Evolutionary conservation across 1,140 invertebrate genomes (phyloP), one percentile per base, ranked within the genome.

Genomic region (Bombus balteatus): DNA sequence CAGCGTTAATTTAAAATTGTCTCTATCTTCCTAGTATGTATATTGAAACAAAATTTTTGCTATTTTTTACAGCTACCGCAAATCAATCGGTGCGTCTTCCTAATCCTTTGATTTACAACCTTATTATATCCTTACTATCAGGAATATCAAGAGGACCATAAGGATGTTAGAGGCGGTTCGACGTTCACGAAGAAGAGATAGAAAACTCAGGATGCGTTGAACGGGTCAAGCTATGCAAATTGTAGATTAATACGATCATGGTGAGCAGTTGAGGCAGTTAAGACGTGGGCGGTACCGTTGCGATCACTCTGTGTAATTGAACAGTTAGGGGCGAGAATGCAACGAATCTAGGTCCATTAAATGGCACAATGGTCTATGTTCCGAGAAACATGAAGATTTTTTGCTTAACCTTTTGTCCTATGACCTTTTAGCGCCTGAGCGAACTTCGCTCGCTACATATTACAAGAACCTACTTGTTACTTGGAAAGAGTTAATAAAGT

Each of bases 151-250:
- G 12, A n/a, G 12, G 10, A 8, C 6, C 18, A 8, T 3, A n/a
- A 65, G 5, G 1, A 25, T 13, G 34, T 41, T 34, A 12, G 10
- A n/a, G 25, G 18, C 10, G 3, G 73, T 83, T 77, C 32, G 75
- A 76, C 43, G 81, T 6, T 72, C 47, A 3, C 8, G 28, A 47
- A 83, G 43, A 39, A 47, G 32, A 66, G 32, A 15, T 66, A 32
- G 53, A 47, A 41, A 71, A 83, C 62, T 2, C 9, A 39, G 41
- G n/a, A 28, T 18, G 37, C 53, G 28, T 28, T 70, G 62, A 79
- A 84, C 43, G 39, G 66, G 53, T 13, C 74, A 34, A 70, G 81
- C 75, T 84, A 84, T 79, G 82, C 75, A 84, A 84, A 84, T 84
- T 71, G 66, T 65, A 57, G 82, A 84, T 84, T 84, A 84, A 84